Conservation (phyloP, 1,140 invertebrate genomes). For the Ooceraea biroi region DNA sequence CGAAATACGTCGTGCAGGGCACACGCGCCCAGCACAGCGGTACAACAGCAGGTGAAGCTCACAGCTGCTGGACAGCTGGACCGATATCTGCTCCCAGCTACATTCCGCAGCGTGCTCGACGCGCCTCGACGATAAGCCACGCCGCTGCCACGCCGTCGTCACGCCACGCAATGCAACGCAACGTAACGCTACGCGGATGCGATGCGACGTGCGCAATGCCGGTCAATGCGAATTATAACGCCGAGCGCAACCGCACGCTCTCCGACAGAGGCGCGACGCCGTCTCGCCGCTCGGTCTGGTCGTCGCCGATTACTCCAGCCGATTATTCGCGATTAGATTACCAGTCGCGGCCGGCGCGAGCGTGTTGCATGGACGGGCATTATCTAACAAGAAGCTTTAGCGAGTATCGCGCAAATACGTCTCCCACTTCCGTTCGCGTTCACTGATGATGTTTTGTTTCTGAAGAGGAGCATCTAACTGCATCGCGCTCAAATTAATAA, state of each 20-base stretch:
- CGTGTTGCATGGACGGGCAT: constrained; percentile 34
- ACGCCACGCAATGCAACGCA: not conserved
- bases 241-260: not conserved
- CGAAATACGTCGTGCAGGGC: constrained; percentile 5
- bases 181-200: constrained; percentile 13
- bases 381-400: constrained; percentile 53
- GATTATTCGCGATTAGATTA: constrained; percentile 62
- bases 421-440: constrained; percentile 8
- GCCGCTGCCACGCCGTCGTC: constrained; percentile 11
- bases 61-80: constrained; percentile 80
- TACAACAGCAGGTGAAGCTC: constrained; percentile 76
- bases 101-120: constrained; percentile 55
- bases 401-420: constrained; percentile 14
- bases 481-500: not conserved
- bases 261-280: constrained; percentile 38
- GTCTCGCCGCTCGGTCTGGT: constrained; percentile 36
- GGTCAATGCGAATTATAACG: constrained; percentile 45
- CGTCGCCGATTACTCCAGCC: constrained; percentile 27
- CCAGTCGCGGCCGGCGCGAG: constrained; percentile 5
- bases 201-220: constrained; percentile 35
- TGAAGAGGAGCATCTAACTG: not conserved
- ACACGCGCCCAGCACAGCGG: constrained; percentile 48
- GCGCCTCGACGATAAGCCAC: constrained; percentile 41
- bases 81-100: constrained; percentile 73
- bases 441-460: not conserved